These are phyloP conservation scores for Notoglanidium macrostoma DNA, from an alignment of 2,797 vertebrate genomes.

Conservation along the genomic window DNA sequence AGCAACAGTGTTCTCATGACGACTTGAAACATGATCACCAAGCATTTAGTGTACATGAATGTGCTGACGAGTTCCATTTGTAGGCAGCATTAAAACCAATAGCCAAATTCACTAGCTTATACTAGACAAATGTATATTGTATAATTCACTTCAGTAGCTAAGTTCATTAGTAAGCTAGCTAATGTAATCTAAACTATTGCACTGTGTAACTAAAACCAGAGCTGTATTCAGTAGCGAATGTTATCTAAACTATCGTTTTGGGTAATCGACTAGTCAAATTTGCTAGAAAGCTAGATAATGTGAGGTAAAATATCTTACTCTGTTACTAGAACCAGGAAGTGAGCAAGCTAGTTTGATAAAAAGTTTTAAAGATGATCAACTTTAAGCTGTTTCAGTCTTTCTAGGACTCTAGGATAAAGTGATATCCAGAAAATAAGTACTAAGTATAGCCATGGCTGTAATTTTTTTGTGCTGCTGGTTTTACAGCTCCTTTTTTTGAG, in stretches of 20 bases:
- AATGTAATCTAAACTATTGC: neutral
- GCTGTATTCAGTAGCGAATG: neutral
- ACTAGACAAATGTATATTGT: neutral
- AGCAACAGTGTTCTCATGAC: too few species aligned
- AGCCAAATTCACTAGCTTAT: neutral
- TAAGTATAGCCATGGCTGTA: neutral
- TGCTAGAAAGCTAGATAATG: neutral
- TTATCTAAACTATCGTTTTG: neutral
- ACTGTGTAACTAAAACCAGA: neutral
- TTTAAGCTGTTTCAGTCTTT: neutral
- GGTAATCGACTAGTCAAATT: neutral
- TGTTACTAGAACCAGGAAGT: neutral
- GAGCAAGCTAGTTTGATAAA: neutral
- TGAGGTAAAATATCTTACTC: neutral
- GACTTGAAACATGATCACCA: too few species aligned
- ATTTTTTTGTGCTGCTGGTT: slow-evolving; percentile 11
- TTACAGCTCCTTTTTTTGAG: neutral
- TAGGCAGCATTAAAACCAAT: neutral
- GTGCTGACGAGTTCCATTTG: too few species aligned
- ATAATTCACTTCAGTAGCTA: neutral
- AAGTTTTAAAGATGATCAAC: neutral
- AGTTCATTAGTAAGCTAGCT: neutral
- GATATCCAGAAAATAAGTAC: neutral
- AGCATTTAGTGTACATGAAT: too few species aligned
- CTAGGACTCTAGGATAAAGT: neutral